Evolutionary conservation across 2,888 invertebrate species (phyloP).

Genomic region (Gymnocheta viridis): DNA sequence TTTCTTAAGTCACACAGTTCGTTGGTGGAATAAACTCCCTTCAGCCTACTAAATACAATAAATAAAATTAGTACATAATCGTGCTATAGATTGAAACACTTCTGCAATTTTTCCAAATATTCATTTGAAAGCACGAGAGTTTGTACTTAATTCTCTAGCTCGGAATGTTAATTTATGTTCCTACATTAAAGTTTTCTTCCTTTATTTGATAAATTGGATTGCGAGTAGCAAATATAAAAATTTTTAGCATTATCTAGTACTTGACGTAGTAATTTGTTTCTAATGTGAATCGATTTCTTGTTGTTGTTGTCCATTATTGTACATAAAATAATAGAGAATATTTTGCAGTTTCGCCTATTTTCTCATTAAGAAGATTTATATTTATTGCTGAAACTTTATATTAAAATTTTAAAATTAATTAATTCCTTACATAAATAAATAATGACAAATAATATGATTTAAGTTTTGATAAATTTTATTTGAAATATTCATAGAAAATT

Average conservation of each 20-base stretch:
- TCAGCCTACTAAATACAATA: no score
- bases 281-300: slow-evolving; percentile 39
- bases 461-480: slow-evolving; percentile 42
- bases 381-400: not conserved
- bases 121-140: not conserved
- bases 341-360: not conserved
- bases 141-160: slow-evolving; percentile 44
- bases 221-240: not conserved
- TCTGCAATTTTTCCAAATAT: not conserved
- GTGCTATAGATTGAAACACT: not conserved
- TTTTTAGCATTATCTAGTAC: slow-evolving; percentile 15
- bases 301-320: not conserved
- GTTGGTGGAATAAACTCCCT: no score
- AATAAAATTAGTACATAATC: no score
- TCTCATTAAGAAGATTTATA: slow-evolving; percentile 3
- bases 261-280: slow-evolving; percentile 14
- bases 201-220: not conserved
- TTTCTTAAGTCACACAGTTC: no score
- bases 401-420: slow-evolving; percentile 20
- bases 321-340: not conserved
- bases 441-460: slow-evolving; percentile 5
- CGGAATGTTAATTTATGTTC: slow-evolving; percentile 65
- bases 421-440: not conserved
- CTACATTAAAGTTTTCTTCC: slow-evolving; percentile 42
- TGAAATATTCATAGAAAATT: no score